Conservation (phyloP, 2,113 vertebrate genomes). For the Brachypodius melanocephalos region DNA sequence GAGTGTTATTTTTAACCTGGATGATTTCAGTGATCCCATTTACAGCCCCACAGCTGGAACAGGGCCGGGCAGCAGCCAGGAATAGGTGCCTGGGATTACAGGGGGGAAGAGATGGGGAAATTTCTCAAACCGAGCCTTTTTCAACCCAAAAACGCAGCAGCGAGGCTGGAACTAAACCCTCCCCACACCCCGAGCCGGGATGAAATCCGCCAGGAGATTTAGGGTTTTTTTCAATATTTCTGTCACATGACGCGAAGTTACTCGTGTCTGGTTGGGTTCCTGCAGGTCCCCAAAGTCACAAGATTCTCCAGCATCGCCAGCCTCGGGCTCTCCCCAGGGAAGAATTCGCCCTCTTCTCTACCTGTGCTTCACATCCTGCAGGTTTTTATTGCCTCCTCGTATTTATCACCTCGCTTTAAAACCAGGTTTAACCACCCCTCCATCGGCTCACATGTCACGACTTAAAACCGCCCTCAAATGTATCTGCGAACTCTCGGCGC, state of each 20-base stretch:
- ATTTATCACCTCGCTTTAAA: neutral
- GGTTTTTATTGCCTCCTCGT: neutral
- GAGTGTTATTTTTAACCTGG: slow-evolving; percentile 60
- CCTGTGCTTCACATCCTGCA: neutral
- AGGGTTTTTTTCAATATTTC: neutral
- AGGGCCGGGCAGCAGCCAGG: neutral
- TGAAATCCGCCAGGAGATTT: neutral
- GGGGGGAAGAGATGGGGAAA: neutral
- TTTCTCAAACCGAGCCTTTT: neutral
- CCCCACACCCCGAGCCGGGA: neutral
- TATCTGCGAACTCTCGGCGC: neutral
- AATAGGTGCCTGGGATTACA: neutral
- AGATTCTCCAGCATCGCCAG: slow-evolving; percentile 22
- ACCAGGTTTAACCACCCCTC: neutral
- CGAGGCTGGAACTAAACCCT: neutral
- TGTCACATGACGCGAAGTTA: slow-evolving; percentile 51
- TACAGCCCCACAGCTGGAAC: slow-evolving; percentile 40
- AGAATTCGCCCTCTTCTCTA: neutral
- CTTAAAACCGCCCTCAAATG: neutral
- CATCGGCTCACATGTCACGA: neutral
- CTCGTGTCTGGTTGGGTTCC: slow-evolving; percentile 29
- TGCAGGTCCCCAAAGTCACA: slow-evolving; percentile 55
- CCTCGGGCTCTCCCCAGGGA: neutral
- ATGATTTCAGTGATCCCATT: slow-evolving; percentile 62
- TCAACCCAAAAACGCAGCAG: neutral